These are phyloP conservation scores for Ypsolopha scabrella DNA, from an alignment of 2,888 invertebrate genomes.

Conservation along the genomic window DNA sequence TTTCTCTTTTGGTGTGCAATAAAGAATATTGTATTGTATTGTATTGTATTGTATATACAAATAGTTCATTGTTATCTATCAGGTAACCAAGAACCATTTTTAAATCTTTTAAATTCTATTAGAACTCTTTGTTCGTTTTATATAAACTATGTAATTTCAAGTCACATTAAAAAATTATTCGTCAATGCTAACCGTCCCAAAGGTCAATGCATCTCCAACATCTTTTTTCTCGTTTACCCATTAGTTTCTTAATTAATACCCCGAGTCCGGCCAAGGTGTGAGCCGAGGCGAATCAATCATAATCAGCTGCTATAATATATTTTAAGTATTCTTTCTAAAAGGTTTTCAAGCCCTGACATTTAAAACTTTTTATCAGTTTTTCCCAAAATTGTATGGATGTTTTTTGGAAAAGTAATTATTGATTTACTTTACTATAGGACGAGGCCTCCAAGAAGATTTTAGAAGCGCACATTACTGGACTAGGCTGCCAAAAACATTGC, in stretches of 20 bases:
- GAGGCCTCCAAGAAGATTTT: no score
- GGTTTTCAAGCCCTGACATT: constrained; percentile 11
- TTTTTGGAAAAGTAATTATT: no score
- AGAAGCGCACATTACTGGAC: no score
- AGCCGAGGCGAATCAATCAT: constrained; percentile 53
- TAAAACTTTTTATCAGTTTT: not conserved
- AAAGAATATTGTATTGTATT: no score
- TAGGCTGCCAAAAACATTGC: no score
- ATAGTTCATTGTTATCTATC: not conserved
- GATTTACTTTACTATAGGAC: no score
- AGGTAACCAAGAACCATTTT: no score
- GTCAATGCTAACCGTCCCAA: constrained; percentile 29
- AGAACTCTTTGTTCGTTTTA: no score
- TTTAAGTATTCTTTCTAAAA: constrained; percentile 31
- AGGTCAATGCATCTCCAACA: constrained; percentile 35
- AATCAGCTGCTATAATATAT: constrained; percentile 47
- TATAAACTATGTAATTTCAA: no score
- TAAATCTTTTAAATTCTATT: no score
- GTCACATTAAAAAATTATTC: constrained; percentile 5
- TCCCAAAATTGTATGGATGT: not conserved
- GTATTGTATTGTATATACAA: constrained; percentile 1
- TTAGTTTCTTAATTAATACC: constrained; percentile 66
- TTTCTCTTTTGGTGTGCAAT: no score
- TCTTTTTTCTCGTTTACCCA: constrained; percentile 45
- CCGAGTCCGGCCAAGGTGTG: constrained; percentile 27